These are phyloP conservation scores for Gasterosteus nipponicus DNA, from an alignment of 2,113 vertebrate genomes.

Conservation along the genomic window DNA sequence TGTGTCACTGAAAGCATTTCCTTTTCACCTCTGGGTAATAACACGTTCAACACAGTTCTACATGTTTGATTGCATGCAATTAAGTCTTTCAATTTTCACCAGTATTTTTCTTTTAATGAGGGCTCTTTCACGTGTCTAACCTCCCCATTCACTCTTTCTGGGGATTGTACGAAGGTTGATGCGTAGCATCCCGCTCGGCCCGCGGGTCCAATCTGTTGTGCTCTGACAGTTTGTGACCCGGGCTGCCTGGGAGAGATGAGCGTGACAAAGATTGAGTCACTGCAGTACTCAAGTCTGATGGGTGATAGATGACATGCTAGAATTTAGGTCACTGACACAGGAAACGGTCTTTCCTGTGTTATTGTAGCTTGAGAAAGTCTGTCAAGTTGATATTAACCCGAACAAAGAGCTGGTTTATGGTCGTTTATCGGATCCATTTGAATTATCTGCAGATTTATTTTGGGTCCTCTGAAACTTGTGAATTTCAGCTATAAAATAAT, in stretches of 20 bases:
- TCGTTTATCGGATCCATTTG: not conserved
- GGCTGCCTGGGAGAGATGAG: too few species aligned
- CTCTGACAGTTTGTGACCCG: too few species aligned
- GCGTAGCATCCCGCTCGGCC: too few species aligned
- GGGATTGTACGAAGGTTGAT: conserved; percentile 3
- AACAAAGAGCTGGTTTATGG: conserved; percentile 1
- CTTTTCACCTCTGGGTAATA: conserved; percentile 63
- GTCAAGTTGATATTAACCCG: not conserved
- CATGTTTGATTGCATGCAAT: conserved; percentile 62
- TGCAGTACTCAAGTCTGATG: not conserved
- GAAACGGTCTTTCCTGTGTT: conserved; percentile 50
- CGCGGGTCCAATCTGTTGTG: too few species aligned
- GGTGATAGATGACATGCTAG: not conserved
- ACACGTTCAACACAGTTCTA: conserved; percentile 60
- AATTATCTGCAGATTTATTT: not conserved
- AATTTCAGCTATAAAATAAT: not conserved
- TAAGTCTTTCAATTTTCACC: conserved; percentile 57
- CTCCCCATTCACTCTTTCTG: not conserved
- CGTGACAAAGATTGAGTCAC: too few species aligned
- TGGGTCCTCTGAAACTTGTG: not conserved
- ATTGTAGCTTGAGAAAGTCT: conserved; percentile 2
- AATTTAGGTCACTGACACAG: conserved; percentile 51
- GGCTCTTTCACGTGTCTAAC: conserved; percentile 43
- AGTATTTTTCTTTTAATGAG: conserved; percentile 43
- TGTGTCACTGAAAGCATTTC: conserved; percentile 66